These are phyloP conservation scores for Proctacanthus coquilletti DNA, from an alignment of 1,140 invertebrate genomes.

Conservation along the genomic window DNA sequence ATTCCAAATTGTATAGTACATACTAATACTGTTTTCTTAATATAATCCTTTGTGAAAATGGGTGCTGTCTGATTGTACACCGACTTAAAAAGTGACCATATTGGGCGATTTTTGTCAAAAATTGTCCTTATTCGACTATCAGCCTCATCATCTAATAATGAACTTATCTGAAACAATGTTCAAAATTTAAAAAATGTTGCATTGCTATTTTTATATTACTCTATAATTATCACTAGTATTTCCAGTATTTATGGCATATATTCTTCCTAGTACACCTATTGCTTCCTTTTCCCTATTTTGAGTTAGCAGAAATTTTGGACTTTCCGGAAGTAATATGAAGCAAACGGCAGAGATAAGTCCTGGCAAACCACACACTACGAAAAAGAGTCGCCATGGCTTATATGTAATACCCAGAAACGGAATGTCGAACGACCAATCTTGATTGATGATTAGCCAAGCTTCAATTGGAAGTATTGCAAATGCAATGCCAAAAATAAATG, in stretches of 20 bases:
- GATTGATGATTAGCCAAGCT: constrained; percentile 49
- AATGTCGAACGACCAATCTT: constrained; percentile 30
- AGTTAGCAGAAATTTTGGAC: constrained; percentile 48
- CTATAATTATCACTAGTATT: constrained; percentile 10
- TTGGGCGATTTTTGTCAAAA: constrained; percentile 3
- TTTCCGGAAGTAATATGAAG: constrained; percentile 48
- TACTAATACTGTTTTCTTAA: constrained; percentile 31
- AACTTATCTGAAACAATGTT: constrained; percentile 4
- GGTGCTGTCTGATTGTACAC: constrained; percentile 33
- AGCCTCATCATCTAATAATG: constrained; percentile 5
- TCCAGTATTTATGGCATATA: constrained; percentile 37
- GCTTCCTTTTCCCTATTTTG: constrained; percentile 36
- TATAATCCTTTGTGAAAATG: constrained; percentile 30
- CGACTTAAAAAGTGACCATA: constrained; percentile 6
- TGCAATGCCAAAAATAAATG: constrained; percentile 15
- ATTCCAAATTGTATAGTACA: constrained; percentile 35
- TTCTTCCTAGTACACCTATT: constrained; percentile 36
- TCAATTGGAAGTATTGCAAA: constrained; percentile 34
- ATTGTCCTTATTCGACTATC: constrained; percentile 1
- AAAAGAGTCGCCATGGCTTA: constrained; percentile 51
- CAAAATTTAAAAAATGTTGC: neutral
- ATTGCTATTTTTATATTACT: neutral
- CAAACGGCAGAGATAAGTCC: constrained; percentile 38
- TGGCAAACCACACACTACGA: constrained; percentile 45
- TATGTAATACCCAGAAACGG: constrained; percentile 30